Evolutionary conservation across 2,797 vertebrate species (phyloP), one percentile per base, ranked within the genome.

Genomic region (Diplodus puntazzo): DNA sequence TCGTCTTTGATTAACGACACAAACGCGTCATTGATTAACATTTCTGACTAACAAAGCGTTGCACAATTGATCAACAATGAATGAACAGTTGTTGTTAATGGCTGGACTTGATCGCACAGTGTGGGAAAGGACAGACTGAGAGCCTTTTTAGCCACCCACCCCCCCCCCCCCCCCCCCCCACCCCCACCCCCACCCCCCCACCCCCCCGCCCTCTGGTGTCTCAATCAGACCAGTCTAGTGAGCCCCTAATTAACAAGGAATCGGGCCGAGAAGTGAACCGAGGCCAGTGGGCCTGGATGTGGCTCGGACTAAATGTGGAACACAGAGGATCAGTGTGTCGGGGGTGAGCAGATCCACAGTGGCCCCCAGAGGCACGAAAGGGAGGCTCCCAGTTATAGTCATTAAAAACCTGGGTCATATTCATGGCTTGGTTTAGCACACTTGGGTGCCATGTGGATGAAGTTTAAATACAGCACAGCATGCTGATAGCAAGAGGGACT

Each of bases 211-310:
- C 57, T 53, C 52, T 59, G 75, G 73, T 78, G 64, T 75, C 58
- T 69, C 81, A 45, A 49, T 84, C 69, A 65, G 77, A 69, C 48
- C 75, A 61, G 80, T 84, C 84, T 75, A 58, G 74, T 73, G 83
- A 84, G 88, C 79, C 61, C 80, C 89, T 91, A 91, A 94, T 93
- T 92, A 92, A 90, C 76, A 83, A 75, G 80, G 80, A 89, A 82
- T 82, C 66, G 76, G 81, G 79, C 77, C 1, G 74, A 82, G 81
- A 82, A 80, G 85, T 80, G 83, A 87, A 87, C 64, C 14, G 43
- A 60, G 80, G 82, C 79, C 87, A 75, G 78, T 25, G 46, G 78
- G 85, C 34, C 82, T 77, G 80, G 73, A 82, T 71, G 75, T 55
- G 81, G 81, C 79, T 65, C 17, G 69, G 55, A 86, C 82, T 78